Evolutionary conservation across 2,888 invertebrate genomes (phyloP).

Genomic region (Troides aeacus): DNA sequence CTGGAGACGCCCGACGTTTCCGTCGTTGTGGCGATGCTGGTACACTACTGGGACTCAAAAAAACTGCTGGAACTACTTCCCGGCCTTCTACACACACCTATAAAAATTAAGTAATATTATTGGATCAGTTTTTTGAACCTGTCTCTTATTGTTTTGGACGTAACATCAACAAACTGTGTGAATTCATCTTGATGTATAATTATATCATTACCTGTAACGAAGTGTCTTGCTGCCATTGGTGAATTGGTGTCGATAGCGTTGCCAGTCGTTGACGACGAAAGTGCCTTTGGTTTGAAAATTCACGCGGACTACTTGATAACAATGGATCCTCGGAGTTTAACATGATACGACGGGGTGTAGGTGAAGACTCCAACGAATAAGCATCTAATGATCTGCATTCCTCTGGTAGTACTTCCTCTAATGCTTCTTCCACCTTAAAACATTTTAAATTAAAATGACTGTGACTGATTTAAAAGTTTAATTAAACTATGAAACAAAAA

Average conservation of each 20-base stretch:
- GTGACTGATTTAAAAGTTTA: neutral
- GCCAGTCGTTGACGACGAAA: slow-evolving; percentile 56
- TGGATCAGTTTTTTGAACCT: neutral
- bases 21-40: slow-evolving; percentile 83
- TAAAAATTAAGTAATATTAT: neutral
- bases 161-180: neutral
- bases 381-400: slow-evolving; percentile 83
- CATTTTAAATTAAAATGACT: neutral
- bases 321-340: slow-evolving; percentile 92
- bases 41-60: slow-evolving; percentile 87
- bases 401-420: slow-evolving; percentile 90
- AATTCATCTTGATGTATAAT: neutral
- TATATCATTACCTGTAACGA: slow-evolving; percentile 59
- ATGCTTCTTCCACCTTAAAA: slow-evolving; percentile 87
- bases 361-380: slow-evolving; percentile 82
- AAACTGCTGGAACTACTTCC: slow-evolving; percentile 86
- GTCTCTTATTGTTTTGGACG: neutral
- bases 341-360: slow-evolving; percentile 90
- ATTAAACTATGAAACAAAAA: neutral
- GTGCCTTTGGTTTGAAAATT: slow-evolving; percentile 80
- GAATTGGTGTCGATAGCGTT: slow-evolving; percentile 50
- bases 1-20: slow-evolving; percentile 82
- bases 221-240: slow-evolving; percentile 67
- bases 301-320: slow-evolving; percentile 90
- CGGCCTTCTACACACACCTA: slow-evolving; percentile 81